Base-by-base conservation (phyloP, 2,888 invertebrate genomes). In the Tinea semifulvella region DNA sequence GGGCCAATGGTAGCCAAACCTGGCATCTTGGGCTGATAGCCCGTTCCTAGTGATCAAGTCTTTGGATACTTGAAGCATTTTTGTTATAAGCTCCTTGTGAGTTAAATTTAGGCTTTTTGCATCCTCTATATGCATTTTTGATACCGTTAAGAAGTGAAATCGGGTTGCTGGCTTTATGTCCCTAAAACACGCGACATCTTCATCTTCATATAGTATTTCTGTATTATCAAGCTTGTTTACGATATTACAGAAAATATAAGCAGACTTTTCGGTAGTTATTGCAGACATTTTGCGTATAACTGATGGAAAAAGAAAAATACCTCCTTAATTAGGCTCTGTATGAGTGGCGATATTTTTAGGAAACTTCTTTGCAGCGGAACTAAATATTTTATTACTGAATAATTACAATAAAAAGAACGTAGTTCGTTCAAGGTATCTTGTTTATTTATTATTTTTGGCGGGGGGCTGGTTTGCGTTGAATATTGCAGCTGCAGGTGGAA, bases 1-100 rank as follows among this genome's bases (percentile, higher is more conserved):
- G 0, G 96, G 96, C 89, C 93, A 90, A 63, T 96, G 96, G 61
- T 94, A 96, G 0, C 96, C 96, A 35, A 73, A 64, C 14, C 76
- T 54, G 0, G 80, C 70, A 46, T 83, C 81, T 1, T 68, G 59
- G 0, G 63, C 39, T 1, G 69, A 53, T 0, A 82, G 66, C n/a
- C 80, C 81, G 49, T 83, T 73, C n/a, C 83, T 74, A 1, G 55
- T 48, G 1, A 88, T 53, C 16, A 80, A 55, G 1, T 74, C 64
- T 39, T 75, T 70, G 0, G 84, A 60, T 0, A 70, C 75, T 0
- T 69, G 56, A 2, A 91, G 74, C 81, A 95, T 84, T 56, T 85
- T 86, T 36, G 85, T 68, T 42, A 92, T n/a, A n/a, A n/a, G n/a
- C n/a, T n/a, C n/a, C n/a, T 87, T 87, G 75, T 95, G 86, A 14